Evolutionary conservation across 2,888 invertebrate species (phyloP).

Genomic region (Pseudococcus viburni): DNA sequence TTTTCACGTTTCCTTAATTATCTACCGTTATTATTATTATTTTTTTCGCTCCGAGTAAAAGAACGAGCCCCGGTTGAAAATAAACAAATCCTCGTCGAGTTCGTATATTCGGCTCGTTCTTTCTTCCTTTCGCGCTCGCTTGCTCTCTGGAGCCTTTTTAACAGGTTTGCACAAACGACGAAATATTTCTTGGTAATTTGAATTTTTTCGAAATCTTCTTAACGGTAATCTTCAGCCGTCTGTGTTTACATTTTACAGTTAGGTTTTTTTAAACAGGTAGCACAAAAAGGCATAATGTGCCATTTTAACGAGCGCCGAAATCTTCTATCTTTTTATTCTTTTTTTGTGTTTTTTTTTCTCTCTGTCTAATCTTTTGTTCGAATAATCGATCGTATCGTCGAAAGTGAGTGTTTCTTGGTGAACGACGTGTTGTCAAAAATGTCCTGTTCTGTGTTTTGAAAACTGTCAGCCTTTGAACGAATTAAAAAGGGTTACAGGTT

Average conservation of each 20-base stretch:
- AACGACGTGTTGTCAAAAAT: no score
- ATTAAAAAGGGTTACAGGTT: no score
- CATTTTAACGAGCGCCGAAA: neutral
- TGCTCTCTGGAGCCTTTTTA: neutral
- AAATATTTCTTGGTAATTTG: slow-evolving; percentile 20
- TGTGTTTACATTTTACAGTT: slow-evolving; percentile 11
- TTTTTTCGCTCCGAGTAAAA: neutral
- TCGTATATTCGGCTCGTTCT: neutral
- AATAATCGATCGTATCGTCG: slow-evolving; percentile 9
- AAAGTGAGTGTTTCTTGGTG: neutral
- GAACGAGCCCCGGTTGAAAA: slow-evolving; percentile 30
- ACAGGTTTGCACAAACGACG: neutral
- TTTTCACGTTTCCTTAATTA: slow-evolving; percentile 51
- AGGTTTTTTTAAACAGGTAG: slow-evolving; percentile 10
- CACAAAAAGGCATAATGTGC: neutral
- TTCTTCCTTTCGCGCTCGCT: neutral
- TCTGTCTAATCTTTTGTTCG: neutral
- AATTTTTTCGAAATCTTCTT: slow-evolving; percentile 25
- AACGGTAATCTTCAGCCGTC: slow-evolving; percentile 26
- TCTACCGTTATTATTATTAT: slow-evolving; percentile 45
- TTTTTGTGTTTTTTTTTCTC: no score
- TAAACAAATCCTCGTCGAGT: slow-evolving; percentile 40
- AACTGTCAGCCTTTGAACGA: no score
- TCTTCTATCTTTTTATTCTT: neutral
- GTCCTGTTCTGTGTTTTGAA: no score